A percentile compares a stretch with the other conserved stretches of the same genome.
phyloP scores from a whole-genome alignment of 2,888 invertebrate genomes.

The Pterobdella sp. region DNA sequence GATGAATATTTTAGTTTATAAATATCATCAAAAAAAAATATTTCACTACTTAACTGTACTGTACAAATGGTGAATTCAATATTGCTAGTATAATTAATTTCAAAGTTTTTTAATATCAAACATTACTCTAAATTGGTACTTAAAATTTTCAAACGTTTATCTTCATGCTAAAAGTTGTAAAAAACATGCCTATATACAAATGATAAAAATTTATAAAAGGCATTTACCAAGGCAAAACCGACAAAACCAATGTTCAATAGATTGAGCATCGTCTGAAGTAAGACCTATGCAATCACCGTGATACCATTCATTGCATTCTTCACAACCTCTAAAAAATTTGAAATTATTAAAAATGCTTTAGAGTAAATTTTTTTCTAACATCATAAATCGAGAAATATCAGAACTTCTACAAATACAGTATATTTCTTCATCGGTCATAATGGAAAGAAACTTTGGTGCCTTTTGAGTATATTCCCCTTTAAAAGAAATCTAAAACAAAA shows the following conservation, averaged over 20 bases:
- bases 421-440: conserved; percentile 20
- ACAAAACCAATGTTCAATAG: conserved; percentile 87
- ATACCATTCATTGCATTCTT: conserved; percentile 96
- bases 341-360: neutral
- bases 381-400: conserved; percentile 91
- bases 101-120: too few relatives aligned
- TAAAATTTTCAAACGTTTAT: too few relatives aligned
- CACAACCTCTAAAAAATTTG: conserved; percentile 68
- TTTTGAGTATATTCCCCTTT: too few relatives aligned
- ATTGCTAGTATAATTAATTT: too few relatives aligned
- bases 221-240: conserved; percentile 51
- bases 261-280: conserved; percentile 81
- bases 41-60: too few relatives aligned
- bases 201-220: neutral
- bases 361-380: conserved; percentile 58
- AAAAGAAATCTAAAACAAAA: too few relatives aligned
- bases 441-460: too few relatives aligned
- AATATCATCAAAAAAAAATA: neutral
- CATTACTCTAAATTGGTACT: too few relatives aligned
- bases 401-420: conserved; percentile 91
- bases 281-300: conserved; percentile 95
- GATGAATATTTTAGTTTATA: neutral
- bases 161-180: too few relatives aligned
- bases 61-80: too few relatives aligned
- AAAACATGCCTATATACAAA: too few relatives aligned